Percentiles rank a stretch among this genome's conserved stretches.
These are phyloP conservation scores for Tetramorium bicarinatum DNA, from an alignment of 2,888 invertebrate species.

Conservation along the genomic window DNA sequence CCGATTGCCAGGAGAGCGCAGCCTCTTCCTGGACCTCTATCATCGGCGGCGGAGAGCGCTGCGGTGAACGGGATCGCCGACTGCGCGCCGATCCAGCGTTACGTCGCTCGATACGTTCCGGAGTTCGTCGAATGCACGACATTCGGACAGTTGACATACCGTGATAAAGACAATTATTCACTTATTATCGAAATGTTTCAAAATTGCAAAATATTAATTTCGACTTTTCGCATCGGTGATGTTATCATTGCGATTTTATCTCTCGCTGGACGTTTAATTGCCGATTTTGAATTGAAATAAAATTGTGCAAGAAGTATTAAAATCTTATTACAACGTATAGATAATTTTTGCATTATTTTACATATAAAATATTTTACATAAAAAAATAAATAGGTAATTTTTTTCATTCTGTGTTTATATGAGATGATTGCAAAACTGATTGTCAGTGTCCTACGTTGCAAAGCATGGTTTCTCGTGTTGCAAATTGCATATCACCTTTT, in stretches of 20 bases:
- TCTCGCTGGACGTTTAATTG: neutral
- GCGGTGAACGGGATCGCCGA: constrained; percentile 33
- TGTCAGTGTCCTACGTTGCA: neutral
- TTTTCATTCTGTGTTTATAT: neutral
- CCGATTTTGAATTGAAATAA: neutral
- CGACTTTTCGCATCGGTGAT: too few species aligned
- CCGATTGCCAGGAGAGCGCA: constrained; percentile 57
- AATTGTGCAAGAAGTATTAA: neutral
- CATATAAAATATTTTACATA: neutral
- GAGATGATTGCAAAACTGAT: neutral
- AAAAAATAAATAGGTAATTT: neutral
- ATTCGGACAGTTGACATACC: constrained; percentile 3
- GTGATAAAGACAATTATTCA: neutral
- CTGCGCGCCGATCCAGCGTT: constrained; percentile 33
- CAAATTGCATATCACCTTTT: neutral
- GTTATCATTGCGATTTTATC: neutral
- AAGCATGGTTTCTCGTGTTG: neutral
- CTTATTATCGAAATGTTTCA: neutral
- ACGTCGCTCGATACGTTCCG: constrained; percentile 37
- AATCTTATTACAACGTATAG: neutral
- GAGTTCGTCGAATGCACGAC: neutral
- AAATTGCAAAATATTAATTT: neutral
- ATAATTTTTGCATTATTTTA: neutral
- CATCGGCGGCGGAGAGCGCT: constrained; percentile 22
- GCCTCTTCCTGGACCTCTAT: constrained; percentile 65